Evolutionary conservation across 2,888 invertebrate species (phyloP).

Genomic region (Drosophila meridionalis): DNA sequence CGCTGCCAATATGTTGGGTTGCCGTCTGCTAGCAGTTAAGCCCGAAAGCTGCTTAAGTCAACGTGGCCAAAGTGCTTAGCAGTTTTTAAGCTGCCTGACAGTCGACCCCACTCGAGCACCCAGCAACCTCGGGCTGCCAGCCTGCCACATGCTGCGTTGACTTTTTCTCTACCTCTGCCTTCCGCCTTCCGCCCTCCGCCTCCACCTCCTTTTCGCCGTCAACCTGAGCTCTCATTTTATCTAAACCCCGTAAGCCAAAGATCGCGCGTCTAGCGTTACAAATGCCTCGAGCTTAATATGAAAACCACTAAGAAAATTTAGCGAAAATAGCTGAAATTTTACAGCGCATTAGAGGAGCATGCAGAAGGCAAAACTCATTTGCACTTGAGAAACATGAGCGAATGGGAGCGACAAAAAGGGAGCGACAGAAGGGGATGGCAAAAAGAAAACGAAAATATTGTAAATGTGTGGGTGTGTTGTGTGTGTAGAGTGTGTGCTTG

Average conservation of each 20-base stretch:
- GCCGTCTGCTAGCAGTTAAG: constrained; percentile 61
- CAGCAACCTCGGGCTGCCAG: background rate
- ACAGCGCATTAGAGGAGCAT: constrained; percentile 45
- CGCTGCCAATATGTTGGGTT: constrained; percentile 63
- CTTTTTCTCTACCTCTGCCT: background rate
- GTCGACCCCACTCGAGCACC: constrained; percentile 7
- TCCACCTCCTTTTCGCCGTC: background rate
- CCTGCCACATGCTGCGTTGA: constrained; percentile 6
- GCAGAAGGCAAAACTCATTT: constrained; percentile 62
- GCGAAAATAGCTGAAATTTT: constrained; percentile 66
- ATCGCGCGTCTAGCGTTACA: constrained; percentile 65
- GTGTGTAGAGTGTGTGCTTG: constrained; percentile 21
- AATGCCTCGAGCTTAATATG: constrained; percentile 67
- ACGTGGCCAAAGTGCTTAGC: constrained; percentile 69
- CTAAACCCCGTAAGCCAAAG: constrained; percentile 49
- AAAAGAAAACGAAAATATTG: constrained; percentile 19
- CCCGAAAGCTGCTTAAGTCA: constrained; percentile 72
- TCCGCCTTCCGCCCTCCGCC: background rate
- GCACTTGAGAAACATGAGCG: constrained; percentile 72
- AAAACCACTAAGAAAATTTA: constrained; percentile 79
- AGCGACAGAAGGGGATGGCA: constrained; percentile 10
- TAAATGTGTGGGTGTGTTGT: constrained; percentile 22
- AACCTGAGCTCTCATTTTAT: constrained; percentile 43
- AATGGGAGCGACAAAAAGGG: constrained; percentile 12
- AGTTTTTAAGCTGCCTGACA: constrained; percentile 62